Conservation (phyloP, 2,797 vertebrate genomes). For the Eulemur rubriventer region DNA sequence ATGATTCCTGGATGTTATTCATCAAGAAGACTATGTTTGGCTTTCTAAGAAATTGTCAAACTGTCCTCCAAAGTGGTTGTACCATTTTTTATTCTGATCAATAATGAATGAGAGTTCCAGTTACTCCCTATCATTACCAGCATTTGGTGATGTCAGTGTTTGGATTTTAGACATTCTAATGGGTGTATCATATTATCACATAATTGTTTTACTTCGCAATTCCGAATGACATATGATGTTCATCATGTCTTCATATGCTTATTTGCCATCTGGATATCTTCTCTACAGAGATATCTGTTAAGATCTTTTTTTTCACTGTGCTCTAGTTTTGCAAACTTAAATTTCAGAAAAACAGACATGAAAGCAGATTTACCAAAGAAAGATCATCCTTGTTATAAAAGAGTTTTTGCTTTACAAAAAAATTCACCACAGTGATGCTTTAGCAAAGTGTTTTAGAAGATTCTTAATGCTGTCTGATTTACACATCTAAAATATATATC, state of each 20-base stretch:
- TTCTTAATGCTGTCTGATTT: neutral
- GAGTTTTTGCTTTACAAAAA: neutral
- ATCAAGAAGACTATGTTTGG: neutral
- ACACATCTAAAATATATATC: neutral
- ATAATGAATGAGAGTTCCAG: too few relatives aligned
- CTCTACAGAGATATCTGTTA: neutral
- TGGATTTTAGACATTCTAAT: neutral
- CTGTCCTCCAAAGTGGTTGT: neutral
- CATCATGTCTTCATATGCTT: neutral
- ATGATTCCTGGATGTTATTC: neutral
- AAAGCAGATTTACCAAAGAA: neutral
- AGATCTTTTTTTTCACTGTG: neutral
- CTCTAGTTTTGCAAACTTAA: neutral
- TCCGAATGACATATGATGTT: neutral
- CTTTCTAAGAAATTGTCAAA: neutral
- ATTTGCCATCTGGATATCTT: neutral
- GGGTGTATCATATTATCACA: neutral
- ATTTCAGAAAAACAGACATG: neutral
- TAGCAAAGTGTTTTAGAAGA: neutral
- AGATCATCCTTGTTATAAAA: neutral
- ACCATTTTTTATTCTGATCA: neutral
- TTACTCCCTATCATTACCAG: neutral
- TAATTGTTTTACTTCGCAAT: neutral
- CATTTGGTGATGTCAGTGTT: neutral
- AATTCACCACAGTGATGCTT: neutral